Evolutionary conservation across 2,888 invertebrate genomes (phyloP).

Genomic region (Latrodectus elegans): DNA sequence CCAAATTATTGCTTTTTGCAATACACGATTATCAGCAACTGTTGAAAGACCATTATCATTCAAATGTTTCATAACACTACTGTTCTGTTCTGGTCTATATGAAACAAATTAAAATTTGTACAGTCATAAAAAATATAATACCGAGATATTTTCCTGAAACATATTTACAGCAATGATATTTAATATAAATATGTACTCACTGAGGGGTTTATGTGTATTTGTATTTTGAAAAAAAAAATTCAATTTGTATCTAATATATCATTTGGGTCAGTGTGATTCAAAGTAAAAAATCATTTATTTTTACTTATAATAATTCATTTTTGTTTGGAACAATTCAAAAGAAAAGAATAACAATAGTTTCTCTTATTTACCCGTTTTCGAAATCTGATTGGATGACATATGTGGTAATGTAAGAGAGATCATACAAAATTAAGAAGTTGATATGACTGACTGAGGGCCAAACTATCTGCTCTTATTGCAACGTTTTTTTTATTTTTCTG

Average conservation of each 20-base stretch:
- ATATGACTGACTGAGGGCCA: neutral
- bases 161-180: neutral
- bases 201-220: neutral
- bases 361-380: conserved; percentile 5
- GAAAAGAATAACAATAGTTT: neutral
- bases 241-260: conserved; percentile 16
- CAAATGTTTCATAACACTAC: too few relatives aligned
- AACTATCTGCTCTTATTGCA: neutral
- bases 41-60: too few relatives aligned
- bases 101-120: too few relatives aligned
- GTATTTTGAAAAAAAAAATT: conserved; percentile 3
- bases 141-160: neutral
- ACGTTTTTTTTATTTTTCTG: conserved; percentile 7
- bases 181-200: neutral
- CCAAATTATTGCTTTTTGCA: too few relatives aligned
- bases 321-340: conserved; percentile 9
- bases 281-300: conserved; percentile 9
- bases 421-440: neutral
- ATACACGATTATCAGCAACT: too few relatives aligned
- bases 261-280: neutral
- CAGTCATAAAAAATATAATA: too few relatives aligned
- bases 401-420: neutral
- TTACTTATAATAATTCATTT: neutral
- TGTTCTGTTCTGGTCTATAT: too few relatives aligned
- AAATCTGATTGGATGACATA: neutral